These are phyloP conservation scores for Saguinus midas DNA, from an alignment of 2,113 vertebrate genomes.

Conservation along the genomic window DNA sequence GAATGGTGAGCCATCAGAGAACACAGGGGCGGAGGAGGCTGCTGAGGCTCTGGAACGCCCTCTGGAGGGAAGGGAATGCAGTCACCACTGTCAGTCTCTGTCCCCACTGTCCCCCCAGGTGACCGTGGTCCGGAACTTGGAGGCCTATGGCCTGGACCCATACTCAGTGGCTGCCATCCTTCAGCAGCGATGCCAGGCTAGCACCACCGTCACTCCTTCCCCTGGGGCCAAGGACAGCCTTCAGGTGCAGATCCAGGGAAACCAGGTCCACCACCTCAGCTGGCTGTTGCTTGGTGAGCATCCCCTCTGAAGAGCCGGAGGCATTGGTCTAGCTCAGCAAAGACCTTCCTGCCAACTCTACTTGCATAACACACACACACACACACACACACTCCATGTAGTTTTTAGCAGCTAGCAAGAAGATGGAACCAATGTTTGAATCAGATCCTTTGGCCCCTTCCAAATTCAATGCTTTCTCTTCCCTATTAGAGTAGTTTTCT, in stretches of 20 bases:
- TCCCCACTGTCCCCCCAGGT: slow-evolving; percentile 84
- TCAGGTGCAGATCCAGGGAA: slow-evolving; percentile 96
- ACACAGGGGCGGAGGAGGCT: neutral
- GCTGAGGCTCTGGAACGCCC: neutral
- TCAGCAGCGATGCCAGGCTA: slow-evolving; percentile 94
- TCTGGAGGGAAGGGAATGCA: no score
- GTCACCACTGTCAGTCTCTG: neutral
- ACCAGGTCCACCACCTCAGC: slow-evolving; percentile 92
- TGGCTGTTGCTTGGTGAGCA: slow-evolving; percentile 91
- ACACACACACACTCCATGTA: no score
- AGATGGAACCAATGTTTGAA: neutral
- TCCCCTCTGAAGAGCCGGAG: neutral
- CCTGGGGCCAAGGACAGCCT: slow-evolving; percentile 92
- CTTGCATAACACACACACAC: neutral
- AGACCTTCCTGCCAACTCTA: neutral
- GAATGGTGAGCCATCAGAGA: neutral
- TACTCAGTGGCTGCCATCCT: slow-evolving; percentile 86
- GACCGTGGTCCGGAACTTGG: slow-evolving; percentile 95
- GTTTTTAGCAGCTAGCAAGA: neutral
- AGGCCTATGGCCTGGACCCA: slow-evolving; percentile 93
- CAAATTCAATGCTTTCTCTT: neutral
- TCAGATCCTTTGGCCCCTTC: neutral
- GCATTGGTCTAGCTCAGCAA: neutral
- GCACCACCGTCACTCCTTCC: slow-evolving; percentile 86
- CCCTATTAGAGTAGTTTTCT: neutral